Evolutionary conservation across 2,113 vertebrate species (phyloP), one percentile per base, ranked within the genome.

Genomic region (Garra rufa): DNA sequence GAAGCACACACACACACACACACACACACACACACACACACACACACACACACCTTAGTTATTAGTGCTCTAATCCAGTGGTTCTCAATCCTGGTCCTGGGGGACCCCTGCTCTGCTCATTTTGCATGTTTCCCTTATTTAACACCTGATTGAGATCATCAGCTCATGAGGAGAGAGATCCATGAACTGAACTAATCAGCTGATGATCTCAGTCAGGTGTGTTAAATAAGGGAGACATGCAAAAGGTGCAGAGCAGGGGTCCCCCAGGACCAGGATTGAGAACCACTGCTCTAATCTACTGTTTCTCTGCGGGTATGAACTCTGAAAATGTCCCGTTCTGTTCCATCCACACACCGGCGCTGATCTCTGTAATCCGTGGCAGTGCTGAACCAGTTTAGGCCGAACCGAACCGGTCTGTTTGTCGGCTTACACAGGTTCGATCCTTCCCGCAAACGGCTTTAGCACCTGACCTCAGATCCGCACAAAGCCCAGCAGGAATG

Each of bases 391-490:
- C 19, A 28, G 5, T 17, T 55, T 48, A 76, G 17, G 28, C 48
- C 30, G 19, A 76, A 6, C 74, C 21, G 28, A 76, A 77, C 21
- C 19, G 21, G 30, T 77, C 75, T 41, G 19, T 57, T 7, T 76
- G 50, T 6, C 6, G 75, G 30, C 75, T 57, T 76, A 76, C 75
- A 11, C 10, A 8, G 73, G 50, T 57, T 55, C 21, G 50, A 57
- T 57, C 52, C 52, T 57, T 34, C 55, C 50, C 11, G 30, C 30
- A 30, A 77, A 50, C 28, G 38, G 50, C 52, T 77, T 77, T 65
- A 65, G 28, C 21, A 44, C 41, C 50, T 63, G 76, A 79, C 75
- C 80, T 21, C 83, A 79, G 83, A 87, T 85, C 83, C 57, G 52
- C 48, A 15, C 61, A 76, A 44, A 80, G 67, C 63, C 83, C 83